Evolutionary conservation across 2,888 invertebrate species (phyloP).

Genomic region (Brachynemurus nebulosus): DNA sequence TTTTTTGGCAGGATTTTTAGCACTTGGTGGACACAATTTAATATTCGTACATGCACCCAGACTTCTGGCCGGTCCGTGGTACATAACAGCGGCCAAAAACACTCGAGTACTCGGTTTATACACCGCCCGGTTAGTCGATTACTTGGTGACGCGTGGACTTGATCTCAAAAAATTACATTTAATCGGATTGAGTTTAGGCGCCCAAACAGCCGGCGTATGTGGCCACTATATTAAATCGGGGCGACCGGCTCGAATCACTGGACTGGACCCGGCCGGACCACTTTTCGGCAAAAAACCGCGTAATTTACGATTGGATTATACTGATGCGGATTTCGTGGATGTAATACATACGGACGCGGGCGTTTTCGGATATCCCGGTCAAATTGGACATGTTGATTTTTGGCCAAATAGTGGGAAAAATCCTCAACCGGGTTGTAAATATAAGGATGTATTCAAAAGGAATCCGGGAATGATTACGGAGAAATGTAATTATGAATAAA

Average conservation of each 20-base stretch:
- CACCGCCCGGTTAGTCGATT: constrained; percentile 43
- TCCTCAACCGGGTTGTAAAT: constrained; percentile 55
- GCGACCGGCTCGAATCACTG: constrained; percentile 44
- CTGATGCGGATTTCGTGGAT: constrained; percentile 48
- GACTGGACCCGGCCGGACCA: constrained; percentile 48
- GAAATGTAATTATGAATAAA: too few relatives aligned
- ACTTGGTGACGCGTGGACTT: constrained; percentile 41
- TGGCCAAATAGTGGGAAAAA: constrained; percentile 58
- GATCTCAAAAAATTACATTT: constrained; percentile 41
- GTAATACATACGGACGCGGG: constrained; percentile 61
- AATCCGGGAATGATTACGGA: constrained; percentile 29
- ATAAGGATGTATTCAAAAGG: constrained; percentile 36
- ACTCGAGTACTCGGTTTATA: constrained; percentile 45
- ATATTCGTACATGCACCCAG: constrained; percentile 42
- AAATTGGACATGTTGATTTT: constrained; percentile 60
- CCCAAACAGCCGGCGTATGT: constrained; percentile 49
- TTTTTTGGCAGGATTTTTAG: constrained; percentile 35
- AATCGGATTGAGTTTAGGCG: constrained; percentile 48
- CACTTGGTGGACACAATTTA: constrained; percentile 43
- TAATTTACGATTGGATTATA: constrained; percentile 37
- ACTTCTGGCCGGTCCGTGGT: constrained; percentile 49
- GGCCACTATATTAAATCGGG: constrained; percentile 40
- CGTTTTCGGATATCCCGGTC: constrained; percentile 49
- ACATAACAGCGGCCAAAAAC: constrained; percentile 40
- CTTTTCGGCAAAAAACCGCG: constrained; percentile 40